These are phyloP conservation scores for Octopus bimaculoides DNA, from an alignment of 1,140 invertebrate species.

Conservation along the genomic window DNA sequence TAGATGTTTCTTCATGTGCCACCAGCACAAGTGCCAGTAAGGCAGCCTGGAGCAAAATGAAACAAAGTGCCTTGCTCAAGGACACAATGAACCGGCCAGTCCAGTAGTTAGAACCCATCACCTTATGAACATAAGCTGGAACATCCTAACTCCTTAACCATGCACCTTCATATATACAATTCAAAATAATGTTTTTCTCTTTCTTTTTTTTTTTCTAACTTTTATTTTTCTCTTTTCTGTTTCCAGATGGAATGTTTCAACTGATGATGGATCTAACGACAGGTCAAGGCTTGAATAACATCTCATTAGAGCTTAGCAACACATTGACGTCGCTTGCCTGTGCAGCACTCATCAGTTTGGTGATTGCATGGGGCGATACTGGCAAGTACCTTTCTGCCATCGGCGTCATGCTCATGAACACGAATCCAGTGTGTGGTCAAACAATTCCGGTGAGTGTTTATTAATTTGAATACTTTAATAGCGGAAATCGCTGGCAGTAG, in stretches of 20 bases:
- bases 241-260: slow-evolving; percentile 74
- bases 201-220: too few species aligned
- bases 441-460: slow-evolving; percentile 69
- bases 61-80: too few species aligned
- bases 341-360: slow-evolving; percentile 84
- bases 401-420: slow-evolving; percentile 83
- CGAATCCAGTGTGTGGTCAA: slow-evolving; percentile 72
- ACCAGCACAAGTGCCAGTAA: too few species aligned
- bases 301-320: slow-evolving; percentile 33
- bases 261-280: slow-evolving; percentile 76
- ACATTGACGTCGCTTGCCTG: slow-evolving; percentile 81
- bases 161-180: too few species aligned
- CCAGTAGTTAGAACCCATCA: too few species aligned
- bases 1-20: too few species aligned
- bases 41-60: too few species aligned
- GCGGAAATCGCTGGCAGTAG: too few species aligned
- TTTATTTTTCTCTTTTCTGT: slow-evolving; percentile 19
- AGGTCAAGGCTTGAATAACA: slow-evolving; percentile 22
- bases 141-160: too few species aligned
- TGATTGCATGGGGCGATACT: slow-evolving; percentile 90
- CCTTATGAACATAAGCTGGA: too few species aligned
- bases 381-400: slow-evolving; percentile 84
- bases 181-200: too few species aligned
- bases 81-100: too few species aligned
- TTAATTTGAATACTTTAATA: neutral